phyloP scores from a whole-genome alignment of 2,888 invertebrate species.

The Chrysolina oricalcia region DNA sequence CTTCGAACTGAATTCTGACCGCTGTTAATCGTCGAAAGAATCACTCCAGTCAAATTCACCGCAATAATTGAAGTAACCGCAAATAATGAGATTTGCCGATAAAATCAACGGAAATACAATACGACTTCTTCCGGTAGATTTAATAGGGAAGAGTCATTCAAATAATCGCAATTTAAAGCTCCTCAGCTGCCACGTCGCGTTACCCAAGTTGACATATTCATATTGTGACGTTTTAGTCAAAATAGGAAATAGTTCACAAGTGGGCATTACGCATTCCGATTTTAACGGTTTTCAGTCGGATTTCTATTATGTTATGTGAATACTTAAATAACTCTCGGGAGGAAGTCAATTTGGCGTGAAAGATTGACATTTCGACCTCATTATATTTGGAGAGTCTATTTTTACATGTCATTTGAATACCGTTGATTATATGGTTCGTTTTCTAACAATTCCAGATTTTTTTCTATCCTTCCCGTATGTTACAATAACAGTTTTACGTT shows the following conservation, averaged over 20 bases:
- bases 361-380: conserved; percentile 64
- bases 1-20: conserved; percentile 5
- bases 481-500: conserved; percentile 3
- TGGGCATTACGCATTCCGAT: conserved; percentile 54
- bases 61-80: conserved; percentile 36
- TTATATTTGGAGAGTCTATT: conserved; percentile 57
- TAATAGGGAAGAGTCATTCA: conserved; percentile 52
- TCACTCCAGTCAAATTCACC: conserved; percentile 9
- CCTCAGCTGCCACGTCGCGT: conserved; percentile 47
- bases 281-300: conserved; percentile 50
- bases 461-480: neutral
- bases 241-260: conserved; percentile 60
- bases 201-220: conserved; percentile 59
- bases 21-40: conserved; percentile 1
- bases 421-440: conserved; percentile 40
- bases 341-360: conserved; percentile 66
- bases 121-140: conserved; percentile 53
- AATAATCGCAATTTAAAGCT: conserved; percentile 48
- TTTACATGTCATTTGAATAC: conserved; percentile 51
- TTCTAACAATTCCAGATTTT: conserved; percentile 11
- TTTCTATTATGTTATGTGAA: conserved; percentile 49
- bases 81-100: conserved; percentile 53
- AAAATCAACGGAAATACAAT: conserved; percentile 53
- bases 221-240: conserved; percentile 65
- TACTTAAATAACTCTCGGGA: conserved; percentile 54